These are phyloP conservation scores for Reticulitermes speratus DNA, from an alignment of 1,140 invertebrate genomes.

Conservation along the genomic window DNA sequence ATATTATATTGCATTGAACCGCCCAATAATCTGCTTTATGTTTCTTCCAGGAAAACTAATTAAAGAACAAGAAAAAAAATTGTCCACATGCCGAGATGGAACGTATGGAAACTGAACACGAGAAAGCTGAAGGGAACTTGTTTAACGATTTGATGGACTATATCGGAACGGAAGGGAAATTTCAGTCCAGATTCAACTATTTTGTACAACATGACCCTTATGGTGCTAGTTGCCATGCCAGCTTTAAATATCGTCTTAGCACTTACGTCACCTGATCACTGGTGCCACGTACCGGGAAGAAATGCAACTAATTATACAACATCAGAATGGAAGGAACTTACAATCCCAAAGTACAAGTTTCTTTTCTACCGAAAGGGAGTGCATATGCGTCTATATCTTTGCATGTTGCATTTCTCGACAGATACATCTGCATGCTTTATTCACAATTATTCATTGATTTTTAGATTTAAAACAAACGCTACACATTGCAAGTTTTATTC, in stretches of 20 bases:
- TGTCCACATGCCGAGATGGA: neutral
- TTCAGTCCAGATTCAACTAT: slow-evolving; percentile 52
- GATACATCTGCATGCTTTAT: too few species aligned
- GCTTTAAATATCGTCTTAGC: slow-evolving; percentile 53
- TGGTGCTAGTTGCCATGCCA: slow-evolving; percentile 46
- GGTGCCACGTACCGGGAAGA: slow-evolving; percentile 54
- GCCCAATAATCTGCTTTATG: too few species aligned
- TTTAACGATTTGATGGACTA: slow-evolving; percentile 49
- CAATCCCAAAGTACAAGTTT: slow-evolving; percentile 48
- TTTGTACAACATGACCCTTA: slow-evolving; percentile 47
- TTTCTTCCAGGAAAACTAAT: too few species aligned
- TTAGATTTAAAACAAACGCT: too few species aligned
- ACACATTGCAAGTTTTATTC: too few species aligned
- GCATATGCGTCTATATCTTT: neutral
- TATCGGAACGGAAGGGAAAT: slow-evolving; percentile 43
- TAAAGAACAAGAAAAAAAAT: too few species aligned
- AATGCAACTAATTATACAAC: slow-evolving; percentile 48
- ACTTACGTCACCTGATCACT: slow-evolving; percentile 54
- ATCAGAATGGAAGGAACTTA: slow-evolving; percentile 50
- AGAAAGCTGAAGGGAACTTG: neutral
- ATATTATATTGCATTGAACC: too few species aligned
- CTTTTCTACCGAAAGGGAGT: too few species aligned
- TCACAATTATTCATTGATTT: too few species aligned
- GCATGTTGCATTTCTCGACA: too few species aligned
- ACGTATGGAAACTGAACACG: neutral